These are phyloP conservation scores for Synanceia verrucosa DNA, from an alignment of 2,797 vertebrate species.

Conservation along the genomic window DNA sequence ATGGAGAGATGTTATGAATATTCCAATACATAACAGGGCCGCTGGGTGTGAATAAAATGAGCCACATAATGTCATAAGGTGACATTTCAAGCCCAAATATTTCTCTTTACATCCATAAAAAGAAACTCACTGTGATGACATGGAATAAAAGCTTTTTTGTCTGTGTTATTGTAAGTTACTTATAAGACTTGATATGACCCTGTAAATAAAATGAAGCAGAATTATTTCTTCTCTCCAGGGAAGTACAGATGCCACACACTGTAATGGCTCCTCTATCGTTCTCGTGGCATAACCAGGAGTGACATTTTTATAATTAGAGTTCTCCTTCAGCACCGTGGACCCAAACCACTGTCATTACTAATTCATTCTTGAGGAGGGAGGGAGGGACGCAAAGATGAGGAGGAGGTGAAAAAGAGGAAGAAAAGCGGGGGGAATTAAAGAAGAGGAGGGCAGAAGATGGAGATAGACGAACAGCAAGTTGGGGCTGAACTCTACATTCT, in stretches of 20 bases:
- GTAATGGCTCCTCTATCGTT: slow-evolving; percentile 52
- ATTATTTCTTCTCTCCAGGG: slow-evolving; percentile 8
- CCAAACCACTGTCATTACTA: slow-evolving; percentile 69
- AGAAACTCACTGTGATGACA: neutral
- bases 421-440: neutral
- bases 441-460: slow-evolving; percentile 3
- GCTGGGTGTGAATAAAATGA: neutral
- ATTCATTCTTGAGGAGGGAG: slow-evolving; percentile 54
- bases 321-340: slow-evolving; percentile 59
- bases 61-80: neutral
- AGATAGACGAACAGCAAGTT: slow-evolving; percentile 43
- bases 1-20: neutral
- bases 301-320: slow-evolving; percentile 80
- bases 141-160: neutral
- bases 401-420: neutral
- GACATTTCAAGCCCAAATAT: slow-evolving; percentile 13
- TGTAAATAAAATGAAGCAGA: slow-evolving; percentile 42
- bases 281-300: slow-evolving; percentile 65
- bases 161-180: neutral
- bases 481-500: slow-evolving; percentile 45
- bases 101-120: neutral
- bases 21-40: neutral
- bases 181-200: neutral
- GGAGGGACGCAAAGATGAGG: neutral
- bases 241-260: slow-evolving; percentile 45